These are phyloP conservation scores for Agrilus mali DNA, from an alignment of 2,888 invertebrate species.

Conservation along the genomic window DNA sequence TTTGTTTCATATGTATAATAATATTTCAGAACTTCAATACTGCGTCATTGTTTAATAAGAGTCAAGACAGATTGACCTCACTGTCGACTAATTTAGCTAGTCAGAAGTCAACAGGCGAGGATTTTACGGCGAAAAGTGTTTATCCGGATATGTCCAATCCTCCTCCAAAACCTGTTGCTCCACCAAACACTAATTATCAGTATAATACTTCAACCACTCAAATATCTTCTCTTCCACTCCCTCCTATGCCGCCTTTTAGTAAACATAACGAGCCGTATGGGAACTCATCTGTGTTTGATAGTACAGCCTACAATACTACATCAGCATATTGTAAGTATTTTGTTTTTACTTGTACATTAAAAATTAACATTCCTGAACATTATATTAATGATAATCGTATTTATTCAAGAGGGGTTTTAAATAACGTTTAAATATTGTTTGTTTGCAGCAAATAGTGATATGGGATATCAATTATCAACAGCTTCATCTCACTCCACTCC, in stretches of 20 bases:
- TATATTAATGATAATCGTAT: no score
- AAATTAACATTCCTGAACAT: no score
- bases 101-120: slow-evolving; percentile 4
- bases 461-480: no score
- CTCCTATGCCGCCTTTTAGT: slow-evolving; percentile 35
- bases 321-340: slow-evolving; percentile 11
- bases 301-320: slow-evolving; percentile 5
- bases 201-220: slow-evolving; percentile 15
- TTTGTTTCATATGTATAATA: not conserved
- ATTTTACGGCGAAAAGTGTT: slow-evolving; percentile 14
- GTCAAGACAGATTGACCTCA: not conserved
- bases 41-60: slow-evolving; percentile 7
- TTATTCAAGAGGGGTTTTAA: no score
- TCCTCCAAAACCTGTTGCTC: slow-evolving; percentile 29
- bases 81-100: slow-evolving; percentile 1
- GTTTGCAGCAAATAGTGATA: no score
- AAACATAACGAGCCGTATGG: slow-evolving; percentile 20
- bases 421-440: no score
- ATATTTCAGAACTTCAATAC: slow-evolving; percentile 10
- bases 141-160: slow-evolving; percentile 36
- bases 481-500: no score
- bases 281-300: slow-evolving; percentile 7
- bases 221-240: slow-evolving; percentile 43
- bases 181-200: slow-evolving; percentile 10
- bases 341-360: no score